Evolutionary conservation across 92 coral and sea anemone species (phyloP).

Genomic region (Porites cylindrica): DNA sequence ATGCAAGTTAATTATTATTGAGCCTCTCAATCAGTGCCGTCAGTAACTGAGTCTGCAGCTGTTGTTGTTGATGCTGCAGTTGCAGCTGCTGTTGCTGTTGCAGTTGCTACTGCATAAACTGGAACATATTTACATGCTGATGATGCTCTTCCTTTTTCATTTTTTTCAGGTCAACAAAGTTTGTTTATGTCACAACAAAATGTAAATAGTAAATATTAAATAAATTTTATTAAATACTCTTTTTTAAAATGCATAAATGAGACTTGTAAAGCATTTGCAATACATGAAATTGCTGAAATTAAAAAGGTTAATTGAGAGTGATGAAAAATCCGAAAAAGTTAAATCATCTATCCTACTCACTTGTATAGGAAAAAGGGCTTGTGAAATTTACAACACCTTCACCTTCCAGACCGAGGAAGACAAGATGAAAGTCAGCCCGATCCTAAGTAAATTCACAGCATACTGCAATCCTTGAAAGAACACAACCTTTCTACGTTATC

Average conservation of each 20-base stretch:
- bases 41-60: not conserved
- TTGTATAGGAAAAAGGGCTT: constrained; percentile 54
- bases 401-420: constrained; percentile 29
- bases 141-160: constrained; percentile 18
- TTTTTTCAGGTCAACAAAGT: not conserved
- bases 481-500: constrained; percentile 46
- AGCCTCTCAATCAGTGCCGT: not conserved
- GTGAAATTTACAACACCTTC: constrained; percentile 60
- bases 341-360: constrained; percentile 54
- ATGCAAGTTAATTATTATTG: not conserved
- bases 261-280: no score
- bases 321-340: constrained; percentile 40
- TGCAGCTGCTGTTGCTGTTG: constrained; percentile 9
- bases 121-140: constrained; percentile 18
- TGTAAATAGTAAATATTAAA: constrained; percentile 4
- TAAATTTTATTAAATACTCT: no score
- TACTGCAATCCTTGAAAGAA: constrained; percentile 71
- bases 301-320: not conserved
- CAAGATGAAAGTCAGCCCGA: constrained; percentile 3
- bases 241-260: no score
- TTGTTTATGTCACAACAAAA: constrained; percentile 11
- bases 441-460: constrained; percentile 45
- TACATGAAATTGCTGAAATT: not conserved
- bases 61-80: no score
- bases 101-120: constrained; percentile 6